A percentile compares a stretch with the other conserved stretches of the same genome.
Evolutionary conservation across 2,888 invertebrate species (phyloP).

Genomic region (Odontocolon sp.): DNA sequence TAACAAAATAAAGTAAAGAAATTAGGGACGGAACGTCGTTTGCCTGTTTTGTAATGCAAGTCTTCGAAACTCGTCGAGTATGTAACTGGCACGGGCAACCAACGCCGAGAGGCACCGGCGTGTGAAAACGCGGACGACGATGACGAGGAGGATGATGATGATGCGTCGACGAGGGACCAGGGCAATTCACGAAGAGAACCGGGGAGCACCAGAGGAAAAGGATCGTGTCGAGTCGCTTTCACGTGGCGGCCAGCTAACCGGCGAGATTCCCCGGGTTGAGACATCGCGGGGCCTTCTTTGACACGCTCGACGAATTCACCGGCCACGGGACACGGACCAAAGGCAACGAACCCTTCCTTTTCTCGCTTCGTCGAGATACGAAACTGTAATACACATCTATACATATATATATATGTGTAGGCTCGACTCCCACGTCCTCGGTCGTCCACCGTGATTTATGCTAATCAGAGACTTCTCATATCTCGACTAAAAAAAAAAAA

Average conservation of each 20-base stretch:
- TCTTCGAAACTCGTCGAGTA: not conserved
- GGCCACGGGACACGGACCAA: constrained; percentile 66
- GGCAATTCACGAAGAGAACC: constrained; percentile 21
- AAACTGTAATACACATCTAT: constrained; percentile 12
- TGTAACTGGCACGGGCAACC: constrained; percentile 28
- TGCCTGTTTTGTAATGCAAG: not conserved
- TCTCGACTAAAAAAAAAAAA: constrained; percentile 60
- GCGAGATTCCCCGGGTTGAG: constrained; percentile 68
- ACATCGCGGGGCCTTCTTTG: constrained; percentile 68
- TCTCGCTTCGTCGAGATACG: constrained; percentile 41
- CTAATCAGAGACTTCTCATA: constrained; percentile 69
- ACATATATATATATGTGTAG: constrained; percentile 41
- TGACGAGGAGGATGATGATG: constrained; percentile 58
- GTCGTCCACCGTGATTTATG: constrained; percentile 71
- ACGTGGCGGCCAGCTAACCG: constrained; percentile 62
- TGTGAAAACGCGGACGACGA: constrained; percentile 71
- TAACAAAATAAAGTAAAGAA: not conserved
- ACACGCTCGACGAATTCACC: constrained; percentile 72
- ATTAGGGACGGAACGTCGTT: not conserved
- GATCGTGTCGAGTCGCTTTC: constrained; percentile 67
- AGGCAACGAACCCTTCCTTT: constrained; percentile 59
- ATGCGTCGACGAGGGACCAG: constrained; percentile 47
- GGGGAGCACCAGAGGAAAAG: constrained; percentile 1
- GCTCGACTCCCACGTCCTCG: constrained; percentile 5
- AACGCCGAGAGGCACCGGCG: constrained; percentile 64